These are phyloP conservation scores for Aegithalos caudatus DNA, from an alignment of 2,113 vertebrate species.

Conservation along the genomic window DNA sequence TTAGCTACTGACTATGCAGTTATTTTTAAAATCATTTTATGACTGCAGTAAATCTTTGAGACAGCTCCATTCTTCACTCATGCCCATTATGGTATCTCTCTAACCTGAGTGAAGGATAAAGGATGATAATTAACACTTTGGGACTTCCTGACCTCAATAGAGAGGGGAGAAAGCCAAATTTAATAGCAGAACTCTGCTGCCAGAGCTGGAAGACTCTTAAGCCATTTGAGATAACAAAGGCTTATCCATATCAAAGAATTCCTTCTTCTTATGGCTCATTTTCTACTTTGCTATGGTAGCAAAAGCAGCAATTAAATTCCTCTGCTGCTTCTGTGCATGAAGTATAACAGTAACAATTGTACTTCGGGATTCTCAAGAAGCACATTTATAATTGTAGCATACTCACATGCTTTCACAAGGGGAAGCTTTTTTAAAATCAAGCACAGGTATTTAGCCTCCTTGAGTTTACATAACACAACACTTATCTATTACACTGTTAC, in stretches of 20 bases:
- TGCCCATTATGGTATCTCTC: neutral
- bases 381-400: neutral
- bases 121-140: neutral
- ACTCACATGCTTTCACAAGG: neutral
- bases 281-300: neutral
- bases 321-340: neutral
- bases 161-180: neutral
- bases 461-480: neutral
- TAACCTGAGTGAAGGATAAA: neutral
- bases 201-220: neutral
- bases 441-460: neutral
- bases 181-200: neutral
- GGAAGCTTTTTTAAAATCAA: neutral
- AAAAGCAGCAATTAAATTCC: neutral
- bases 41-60: conserved; percentile 62
- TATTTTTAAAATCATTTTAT: conserved; percentile 76
- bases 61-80: conserved; percentile 2
- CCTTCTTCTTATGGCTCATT: neutral
- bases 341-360: neutral
- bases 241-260: neutral
- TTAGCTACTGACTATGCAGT: conserved; percentile 69
- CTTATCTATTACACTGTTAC: neutral
- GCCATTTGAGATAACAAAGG: neutral
- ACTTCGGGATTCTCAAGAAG: neutral
- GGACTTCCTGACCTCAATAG: neutral